Evolutionary conservation across 2,888 invertebrate species (phyloP).

Genomic region (Mantis religiosa): DNA sequence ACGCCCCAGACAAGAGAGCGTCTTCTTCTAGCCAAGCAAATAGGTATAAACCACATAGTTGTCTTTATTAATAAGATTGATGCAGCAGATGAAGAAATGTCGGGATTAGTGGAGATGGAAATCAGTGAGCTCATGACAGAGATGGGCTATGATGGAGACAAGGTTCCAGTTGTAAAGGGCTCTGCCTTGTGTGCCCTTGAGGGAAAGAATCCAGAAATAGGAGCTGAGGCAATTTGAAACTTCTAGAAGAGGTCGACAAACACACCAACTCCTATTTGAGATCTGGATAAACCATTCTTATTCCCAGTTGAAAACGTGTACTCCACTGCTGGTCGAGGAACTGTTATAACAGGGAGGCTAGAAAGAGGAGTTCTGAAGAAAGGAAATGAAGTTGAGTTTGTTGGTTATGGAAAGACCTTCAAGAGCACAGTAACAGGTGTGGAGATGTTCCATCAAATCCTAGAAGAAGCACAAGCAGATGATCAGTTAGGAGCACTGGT

Average conservation of each 20-base stretch:
- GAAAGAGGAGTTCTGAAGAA: slow-evolving; percentile 84
- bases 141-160: slow-evolving; percentile 94
- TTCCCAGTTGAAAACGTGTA: too few species aligned
- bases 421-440: slow-evolving; percentile 61
- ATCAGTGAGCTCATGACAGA: slow-evolving; percentile 87
- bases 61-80: slow-evolving; percentile 95
- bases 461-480: slow-evolving; percentile 93
- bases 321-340: slow-evolving; percentile 88
- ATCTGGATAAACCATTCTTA: too few species aligned
- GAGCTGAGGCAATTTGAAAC: too few species aligned
- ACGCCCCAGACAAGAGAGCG: slow-evolving; percentile 99
- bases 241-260: too few species aligned
- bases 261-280: too few species aligned
- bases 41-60: slow-evolving; percentile 88
- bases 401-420: slow-evolving; percentile 74
- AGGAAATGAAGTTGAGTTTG: slow-evolving; percentile 85
- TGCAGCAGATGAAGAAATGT: slow-evolving; percentile 92
- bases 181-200: slow-evolving; percentile 92
- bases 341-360: slow-evolving; percentile 89
- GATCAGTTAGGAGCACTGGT: slow-evolving; percentile 93
- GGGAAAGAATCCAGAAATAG: slow-evolving; percentile 76
- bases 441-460: slow-evolving; percentile 94
- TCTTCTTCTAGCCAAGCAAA: slow-evolving; percentile 91
- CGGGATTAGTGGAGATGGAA: slow-evolving; percentile 96
- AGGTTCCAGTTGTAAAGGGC: slow-evolving; percentile 74